Base-by-base conservation (phyloP, 2,113 vertebrate species). In the Picathartes gymnocephalus region DNA sequence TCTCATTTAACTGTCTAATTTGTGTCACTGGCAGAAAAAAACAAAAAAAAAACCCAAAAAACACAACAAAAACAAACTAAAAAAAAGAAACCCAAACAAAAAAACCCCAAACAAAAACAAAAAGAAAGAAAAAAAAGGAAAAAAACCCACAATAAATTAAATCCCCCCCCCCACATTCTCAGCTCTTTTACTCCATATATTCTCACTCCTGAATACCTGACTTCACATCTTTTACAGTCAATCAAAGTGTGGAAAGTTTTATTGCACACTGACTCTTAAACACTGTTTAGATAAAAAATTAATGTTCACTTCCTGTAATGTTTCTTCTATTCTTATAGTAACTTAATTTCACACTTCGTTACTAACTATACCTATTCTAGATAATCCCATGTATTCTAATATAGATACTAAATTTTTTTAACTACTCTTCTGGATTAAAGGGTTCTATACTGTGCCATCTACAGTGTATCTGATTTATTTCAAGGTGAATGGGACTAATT, bases 151-250 rank as follows among this genome's bases (percentile, higher is more conserved):
- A n/a, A n/a, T n/a, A n/a, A n/a, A n/a, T n/a, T n/a, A n/a, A n/a
- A n/a, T n/a, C n/a, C n/a, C 39, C 39, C 39, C 39, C 39, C 39
- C 1, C 25, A 51, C 4, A 13, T 23, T 78, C 39, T 1, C 1
- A 71, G 5, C 2, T 15, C 22, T 74, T 78, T 81, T 60, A n/a
- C 5, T 58, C 28, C 58, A 0, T 24, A 9, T 61, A 24, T 76
- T 80, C 62, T 81, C 22, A 3, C 10, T 92, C 8, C 21, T 3
- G 1, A 42, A 61, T 23, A 47, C 19, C 20, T 74, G 18, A 23
- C 21, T 91, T 90, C 12, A 37, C 5, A 9, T 50, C 7, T 47
- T 73, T 81, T 90, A 27, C 25, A 54, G 12, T 54, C 24, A 91
- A 39, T 70, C 22, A 47, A 88, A 92, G 4, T 15, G 30, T 30